Evolutionary conservation across 1,140 invertebrate species (phyloP).

Genomic region (Drosophila varians): DNA sequence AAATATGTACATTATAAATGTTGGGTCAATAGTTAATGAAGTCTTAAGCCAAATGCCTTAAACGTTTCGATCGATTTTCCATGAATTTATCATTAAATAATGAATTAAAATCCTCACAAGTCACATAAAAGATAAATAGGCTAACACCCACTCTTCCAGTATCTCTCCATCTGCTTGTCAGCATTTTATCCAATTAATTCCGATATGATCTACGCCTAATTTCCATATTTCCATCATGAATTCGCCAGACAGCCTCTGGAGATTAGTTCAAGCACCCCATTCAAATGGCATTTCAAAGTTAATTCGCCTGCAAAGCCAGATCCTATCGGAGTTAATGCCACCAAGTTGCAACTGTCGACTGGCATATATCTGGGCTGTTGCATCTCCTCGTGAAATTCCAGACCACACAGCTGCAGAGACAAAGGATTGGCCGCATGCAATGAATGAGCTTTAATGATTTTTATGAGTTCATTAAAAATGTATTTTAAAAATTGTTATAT

Average conservation of each 20-base stretch:
- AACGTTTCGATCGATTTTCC: too few relatives aligned
- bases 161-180: not conserved
- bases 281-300: slow-evolving; percentile 18
- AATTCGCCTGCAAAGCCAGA: slow-evolving; percentile 14
- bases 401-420: slow-evolving; percentile 36
- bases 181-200: not conserved
- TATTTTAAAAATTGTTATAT: slow-evolving; percentile 49
- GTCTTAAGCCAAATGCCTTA: too few relatives aligned
- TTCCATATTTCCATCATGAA: not conserved
- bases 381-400: slow-evolving; percentile 26
- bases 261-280: slow-evolving; percentile 20
- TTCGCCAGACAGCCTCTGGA: not conserved
- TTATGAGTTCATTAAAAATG: slow-evolving; percentile 50
- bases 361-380: slow-evolving; percentile 7
- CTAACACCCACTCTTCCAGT: not conserved
- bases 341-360: slow-evolving; percentile 24
- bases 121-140: too few relatives aligned
- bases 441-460: slow-evolving; percentile 31
- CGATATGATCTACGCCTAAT: not conserved
- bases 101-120: too few relatives aligned
- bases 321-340: slow-evolving; percentile 32
- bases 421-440: slow-evolving; percentile 32
- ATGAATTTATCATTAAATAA: too few relatives aligned
- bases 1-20: too few relatives aligned
- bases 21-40: too few relatives aligned